Base-by-base conservation (phyloP, 2,888 invertebrate species). In the Drosophila infuscata region DNA sequence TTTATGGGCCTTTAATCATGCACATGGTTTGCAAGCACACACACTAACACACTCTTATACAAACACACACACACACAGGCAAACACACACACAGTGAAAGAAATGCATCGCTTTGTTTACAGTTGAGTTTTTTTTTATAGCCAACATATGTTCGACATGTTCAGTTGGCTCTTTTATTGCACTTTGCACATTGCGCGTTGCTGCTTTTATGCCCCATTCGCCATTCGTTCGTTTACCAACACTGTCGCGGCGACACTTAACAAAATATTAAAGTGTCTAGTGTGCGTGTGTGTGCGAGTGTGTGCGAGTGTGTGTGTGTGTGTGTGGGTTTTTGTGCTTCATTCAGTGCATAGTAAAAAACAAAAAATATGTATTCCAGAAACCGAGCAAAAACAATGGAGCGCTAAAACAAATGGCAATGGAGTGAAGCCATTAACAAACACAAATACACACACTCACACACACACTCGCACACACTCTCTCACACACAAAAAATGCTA, bases 341-440 rank as follows among this genome's bases (percentile, higher is more conserved):
- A 74, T 74, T 74, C 67, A 72, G 20, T 35, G 12, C 30, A 49
- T 46, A 46, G 46, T 25, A 43, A 46, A 35, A 41, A 46, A 15
- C 17, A 49, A 54, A 48, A 67, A 54, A 54, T 70, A 53, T 36
- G 59, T 72, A 82, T 80, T 80, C 60, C 61, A 77, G 67, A 70
- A 77, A 60, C 59, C 68, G 62, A 62, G 69, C 70, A 71, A 73
- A 65, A 88, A 84, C 89, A 89, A 84, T 87, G 72, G 65, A 76
- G 65, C 65, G 62, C 70, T 52, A 65, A 56, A 81, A 81, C 88
- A 85, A 89, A 88, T 77, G 86, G 76, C 86, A 73, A 74, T 73
- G 58, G 73, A 88, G 74, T 74, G 76, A 83, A 88, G 86, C 90
- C 90, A 88, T 86, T 90, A 88, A 71, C 81, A 70, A 79, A 70